A percentile compares a stretch with the other conserved stretches of the same genome.
These are phyloP conservation scores for Argya squamiceps DNA, from an alignment of 2,797 vertebrate genomes.

Conservation along the genomic window DNA sequence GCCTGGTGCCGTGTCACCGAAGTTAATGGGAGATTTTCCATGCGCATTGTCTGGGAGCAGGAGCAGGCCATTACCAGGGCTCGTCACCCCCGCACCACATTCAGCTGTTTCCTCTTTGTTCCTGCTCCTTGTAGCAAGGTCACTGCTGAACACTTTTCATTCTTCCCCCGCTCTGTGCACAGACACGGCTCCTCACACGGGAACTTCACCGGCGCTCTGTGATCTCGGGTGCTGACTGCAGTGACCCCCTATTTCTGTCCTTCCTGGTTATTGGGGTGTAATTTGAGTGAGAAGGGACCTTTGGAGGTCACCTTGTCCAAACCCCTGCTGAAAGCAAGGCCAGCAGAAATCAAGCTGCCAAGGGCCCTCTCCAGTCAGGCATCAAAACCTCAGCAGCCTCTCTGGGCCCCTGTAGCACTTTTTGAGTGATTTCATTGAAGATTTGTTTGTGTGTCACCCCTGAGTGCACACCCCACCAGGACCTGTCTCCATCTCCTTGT, in stretches of 20 bases:
- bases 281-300: slow-evolving; percentile 13
- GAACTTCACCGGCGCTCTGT: not conserved
- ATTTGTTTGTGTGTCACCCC: not conserved
- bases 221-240: not conserved
- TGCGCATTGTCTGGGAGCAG: slow-evolving; percentile 47
- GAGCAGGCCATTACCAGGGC: slow-evolving; percentile 64
- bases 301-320: not conserved
- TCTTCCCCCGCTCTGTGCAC: slow-evolving; percentile 3
- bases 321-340: not conserved
- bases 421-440: not conserved
- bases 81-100: slow-evolving; percentile 49
- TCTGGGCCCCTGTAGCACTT: not conserved
- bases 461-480: rapidly evolving
- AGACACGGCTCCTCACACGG: not conserved
- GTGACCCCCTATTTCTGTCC: not conserved
- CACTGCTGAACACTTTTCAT: slow-evolving; percentile 53
- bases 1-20: slow-evolving; percentile 54
- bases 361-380: slow-evolving; percentile 19
- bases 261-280: not conserved
- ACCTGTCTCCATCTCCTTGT: not conserved
- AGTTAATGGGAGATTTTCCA: slow-evolving; percentile 69
- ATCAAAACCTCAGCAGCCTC: not conserved
- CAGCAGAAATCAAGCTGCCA: not conserved
- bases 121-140: slow-evolving; percentile 58
- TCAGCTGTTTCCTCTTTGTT: slow-evolving; percentile 63